Base-by-base conservation (phyloP, 2,113 vertebrate genomes). In the Menidia beryllina region DNA sequence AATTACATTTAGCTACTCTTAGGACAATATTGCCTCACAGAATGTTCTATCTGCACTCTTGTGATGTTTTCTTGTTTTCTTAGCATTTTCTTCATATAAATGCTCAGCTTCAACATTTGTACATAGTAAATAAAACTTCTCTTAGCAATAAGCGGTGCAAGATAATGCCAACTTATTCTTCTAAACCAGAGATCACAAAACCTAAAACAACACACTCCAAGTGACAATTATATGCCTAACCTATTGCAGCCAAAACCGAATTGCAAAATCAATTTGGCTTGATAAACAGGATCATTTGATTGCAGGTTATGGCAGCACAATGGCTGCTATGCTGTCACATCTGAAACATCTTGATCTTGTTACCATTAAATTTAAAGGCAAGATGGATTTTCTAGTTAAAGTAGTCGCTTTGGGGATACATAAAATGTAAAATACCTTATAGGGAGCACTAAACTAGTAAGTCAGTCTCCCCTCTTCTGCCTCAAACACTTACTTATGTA, bases 381-480 rank as follows among this genome's bases (percentile, higher is more conserved):
- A 74, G 66, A 82, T 84, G 70, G 64, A 78, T 82, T 84, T 76
- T 73, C 73, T 54, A 72, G 58, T 80, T 79, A 69, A 62, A 23
- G 78, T 69, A 56, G 64, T 60, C 59, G 85, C 83, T 88, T 79
- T 69, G 69, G 81, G 79, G 76, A 38, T 66, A 63, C 5, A 54
- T 75, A 77, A 75, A 83, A 84, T 81, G 86, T 85, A 75, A 79
- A 86, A 85, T 86, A 85, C 83, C 82, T 81, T 81, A 77, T 83
- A 81, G 79, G 83, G 74, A 75, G 75, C 75, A 63, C 72, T 83
- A 77, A 88, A 86, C 83, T 63, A 86, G 79, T 65, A 54, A 4
- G 21, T 52, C 45, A 30, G 49, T 75, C 80, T 79, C 62, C 41
- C 30, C 30, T 2, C 61, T 43, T 56, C 69, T 61, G 49, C 51